A percentile compares a stretch with the other conserved stretches of the same genome.
These are phyloP conservation scores for Eubasilissa splendida DNA, from an alignment of 2,888 invertebrate species.

Conservation along the genomic window DNA sequence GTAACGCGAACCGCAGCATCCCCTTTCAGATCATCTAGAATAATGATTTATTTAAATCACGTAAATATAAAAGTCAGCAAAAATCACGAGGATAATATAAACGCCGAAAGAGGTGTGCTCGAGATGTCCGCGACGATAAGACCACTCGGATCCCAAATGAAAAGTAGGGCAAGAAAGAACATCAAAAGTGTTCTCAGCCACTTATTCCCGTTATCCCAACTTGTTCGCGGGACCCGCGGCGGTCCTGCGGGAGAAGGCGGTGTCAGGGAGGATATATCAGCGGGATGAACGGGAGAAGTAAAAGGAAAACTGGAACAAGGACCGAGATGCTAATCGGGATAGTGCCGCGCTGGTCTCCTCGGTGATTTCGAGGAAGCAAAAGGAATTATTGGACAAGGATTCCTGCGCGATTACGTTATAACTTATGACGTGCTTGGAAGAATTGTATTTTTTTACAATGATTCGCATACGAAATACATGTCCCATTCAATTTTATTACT, in stretches of 20 bases:
- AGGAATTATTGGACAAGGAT: slow-evolving; percentile 1
- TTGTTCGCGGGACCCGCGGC: slow-evolving; percentile 25
- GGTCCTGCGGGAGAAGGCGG: slow-evolving; percentile 29
- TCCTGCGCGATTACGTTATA: background rate
- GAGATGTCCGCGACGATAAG: slow-evolving; percentile 26
- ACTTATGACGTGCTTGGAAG: background rate
- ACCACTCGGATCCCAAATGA: background rate
- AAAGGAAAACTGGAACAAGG: slow-evolving; percentile 19
- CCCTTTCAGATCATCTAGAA: no score
- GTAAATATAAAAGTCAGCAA: slow-evolving; percentile 1
- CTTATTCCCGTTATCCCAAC: slow-evolving; percentile 38
- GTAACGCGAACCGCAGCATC: no score
- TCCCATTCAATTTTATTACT: no score
- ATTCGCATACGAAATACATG: no score
- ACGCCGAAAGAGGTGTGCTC: slow-evolving; percentile 4
- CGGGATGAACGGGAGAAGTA: slow-evolving; percentile 4
- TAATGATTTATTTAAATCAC: slow-evolving; percentile 8
- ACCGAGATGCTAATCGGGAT: slow-evolving; percentile 28
- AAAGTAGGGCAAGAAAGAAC: slow-evolving; percentile 23
- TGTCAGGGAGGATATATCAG: slow-evolving; percentile 31
- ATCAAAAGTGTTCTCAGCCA: slow-evolving; percentile 44
- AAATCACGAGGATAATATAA: slow-evolving; percentile 1
- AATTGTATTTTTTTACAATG: no score
- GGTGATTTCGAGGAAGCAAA: slow-evolving; percentile 21
- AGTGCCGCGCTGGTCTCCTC: slow-evolving; percentile 1